Percentiles rank a stretch among this genome's conserved stretches.
Evolutionary conservation across 2,888 invertebrate species (phyloP).

Genomic region (Hyppa rectilinea): DNA sequence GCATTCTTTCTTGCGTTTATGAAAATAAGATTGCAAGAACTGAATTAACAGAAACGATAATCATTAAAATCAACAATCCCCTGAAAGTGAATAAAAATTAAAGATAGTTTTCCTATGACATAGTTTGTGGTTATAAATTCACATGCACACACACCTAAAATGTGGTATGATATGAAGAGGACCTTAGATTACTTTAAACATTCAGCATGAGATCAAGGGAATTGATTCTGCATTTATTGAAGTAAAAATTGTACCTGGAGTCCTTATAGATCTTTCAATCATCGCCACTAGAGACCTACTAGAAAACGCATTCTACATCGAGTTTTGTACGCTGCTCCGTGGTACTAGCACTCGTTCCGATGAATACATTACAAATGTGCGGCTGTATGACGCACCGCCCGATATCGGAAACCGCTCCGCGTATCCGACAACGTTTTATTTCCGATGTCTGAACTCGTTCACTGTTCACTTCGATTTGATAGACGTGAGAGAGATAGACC

Average conservation of each 20-base stretch:
- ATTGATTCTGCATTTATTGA: neutral
- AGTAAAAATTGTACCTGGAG: neutral
- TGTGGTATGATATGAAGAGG: neutral
- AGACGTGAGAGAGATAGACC: conserved; percentile 68
- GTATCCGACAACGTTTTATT: conserved; percentile 74
- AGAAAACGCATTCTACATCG: conserved; percentile 55
- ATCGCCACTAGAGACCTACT: conserved; percentile 2
- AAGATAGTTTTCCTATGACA: neutral
- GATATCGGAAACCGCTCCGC: conserved; percentile 72
- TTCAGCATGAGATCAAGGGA: neutral
- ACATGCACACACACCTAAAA: neutral
- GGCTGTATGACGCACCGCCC: conserved; percentile 67
- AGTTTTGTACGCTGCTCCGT: conserved; percentile 47
- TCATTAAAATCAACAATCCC: neutral
- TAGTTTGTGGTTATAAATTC: neutral
- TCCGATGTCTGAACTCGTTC: conserved; percentile 73
- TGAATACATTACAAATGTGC: conserved; percentile 70
- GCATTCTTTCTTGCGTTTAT: no score
- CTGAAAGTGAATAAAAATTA: neutral
- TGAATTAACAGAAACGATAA: neutral
- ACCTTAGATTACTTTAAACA: neutral
- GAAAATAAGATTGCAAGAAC: neutral
- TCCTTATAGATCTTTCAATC: neutral
- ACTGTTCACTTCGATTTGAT: conserved; percentile 74
- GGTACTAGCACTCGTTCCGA: conserved; percentile 49